A percentile compares a stretch with the other conserved stretches of the same genome.
Evolutionary conservation across 2,888 invertebrate species (phyloP).

Genomic region (Napeogenes inachia): DNA sequence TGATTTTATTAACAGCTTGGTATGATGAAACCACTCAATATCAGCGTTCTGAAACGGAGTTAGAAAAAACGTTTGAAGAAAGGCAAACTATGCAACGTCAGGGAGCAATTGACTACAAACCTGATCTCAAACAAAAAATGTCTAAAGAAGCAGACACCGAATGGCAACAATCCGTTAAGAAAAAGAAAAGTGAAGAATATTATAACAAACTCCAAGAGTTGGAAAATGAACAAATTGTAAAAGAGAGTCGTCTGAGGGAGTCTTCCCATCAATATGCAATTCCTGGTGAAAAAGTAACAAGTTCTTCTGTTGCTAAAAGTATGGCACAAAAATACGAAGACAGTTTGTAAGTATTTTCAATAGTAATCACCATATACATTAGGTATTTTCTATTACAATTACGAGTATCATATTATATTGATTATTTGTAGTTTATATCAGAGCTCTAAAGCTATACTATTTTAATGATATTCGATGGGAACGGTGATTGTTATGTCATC

Average conservation of each 20-base stretch:
- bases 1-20: constrained; percentile 81
- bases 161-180: constrained; percentile 90
- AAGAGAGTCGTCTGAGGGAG: constrained; percentile 87
- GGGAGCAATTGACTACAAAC: constrained; percentile 79
- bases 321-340: constrained; percentile 93
- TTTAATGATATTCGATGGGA: too few species aligned
- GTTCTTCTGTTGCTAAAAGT: constrained; percentile 86
- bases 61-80: constrained; percentile 93
- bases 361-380: background rate
- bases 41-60: constrained; percentile 90
- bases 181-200: constrained; percentile 89
- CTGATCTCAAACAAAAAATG: constrained; percentile 81
- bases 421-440: too few species aligned
- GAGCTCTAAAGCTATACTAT: too few species aligned
- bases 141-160: constrained; percentile 86
- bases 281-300: constrained; percentile 88
- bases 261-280: constrained; percentile 88
- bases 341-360: constrained; percentile 83
- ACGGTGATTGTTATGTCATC: too few species aligned
- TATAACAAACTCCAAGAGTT: constrained; percentile 88
- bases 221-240: constrained; percentile 90
- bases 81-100: constrained; percentile 83
- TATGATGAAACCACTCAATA: constrained; percentile 93
- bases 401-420: too few species aligned
- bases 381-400: too few species aligned